These are phyloP conservation scores for Fregata magnificens DNA, from an alignment of 2,113 vertebrate genomes.

Conservation along the genomic window DNA sequence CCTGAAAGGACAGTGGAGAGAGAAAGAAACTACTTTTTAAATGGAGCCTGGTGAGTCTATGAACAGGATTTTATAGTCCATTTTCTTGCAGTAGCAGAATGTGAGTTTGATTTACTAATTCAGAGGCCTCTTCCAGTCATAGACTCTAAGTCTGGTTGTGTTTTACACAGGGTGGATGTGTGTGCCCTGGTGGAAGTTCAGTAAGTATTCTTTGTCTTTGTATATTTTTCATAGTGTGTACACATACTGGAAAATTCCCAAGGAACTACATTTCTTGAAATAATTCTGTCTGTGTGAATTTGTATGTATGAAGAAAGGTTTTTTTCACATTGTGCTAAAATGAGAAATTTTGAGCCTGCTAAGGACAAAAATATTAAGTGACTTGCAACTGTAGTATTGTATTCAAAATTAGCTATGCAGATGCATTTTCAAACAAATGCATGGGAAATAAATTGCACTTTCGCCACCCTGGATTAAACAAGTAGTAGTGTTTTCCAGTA, in stretches of 20 bases:
- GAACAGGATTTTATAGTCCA: neutral
- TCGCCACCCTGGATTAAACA: neutral
- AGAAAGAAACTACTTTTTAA: neutral
- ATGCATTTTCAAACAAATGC: neutral
- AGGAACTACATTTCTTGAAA: neutral
- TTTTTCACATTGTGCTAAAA: neutral
- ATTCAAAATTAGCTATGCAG: neutral
- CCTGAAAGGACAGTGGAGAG: neutral
- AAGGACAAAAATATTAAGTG: neutral
- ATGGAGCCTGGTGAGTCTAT: neutral
- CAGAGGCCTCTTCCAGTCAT: neutral
- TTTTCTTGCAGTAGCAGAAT: neutral
- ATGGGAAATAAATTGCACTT: neutral
- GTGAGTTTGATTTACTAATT: neutral
- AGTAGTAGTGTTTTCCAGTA: neutral
- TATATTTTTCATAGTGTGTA: neutral
- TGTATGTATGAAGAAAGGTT: neutral
- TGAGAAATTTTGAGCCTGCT: neutral
- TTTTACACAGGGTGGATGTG: conserved; percentile 57
- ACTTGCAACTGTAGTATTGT: neutral
- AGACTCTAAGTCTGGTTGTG: conserved; percentile 13
- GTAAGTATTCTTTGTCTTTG: conserved; percentile 37
- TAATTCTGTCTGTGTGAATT: neutral
- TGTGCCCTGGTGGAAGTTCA: conserved; percentile 41
- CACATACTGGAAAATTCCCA: neutral